Evolutionary conservation across 1,140 invertebrate genomes (phyloP).

Genomic region (Brachionus sp.): DNA sequence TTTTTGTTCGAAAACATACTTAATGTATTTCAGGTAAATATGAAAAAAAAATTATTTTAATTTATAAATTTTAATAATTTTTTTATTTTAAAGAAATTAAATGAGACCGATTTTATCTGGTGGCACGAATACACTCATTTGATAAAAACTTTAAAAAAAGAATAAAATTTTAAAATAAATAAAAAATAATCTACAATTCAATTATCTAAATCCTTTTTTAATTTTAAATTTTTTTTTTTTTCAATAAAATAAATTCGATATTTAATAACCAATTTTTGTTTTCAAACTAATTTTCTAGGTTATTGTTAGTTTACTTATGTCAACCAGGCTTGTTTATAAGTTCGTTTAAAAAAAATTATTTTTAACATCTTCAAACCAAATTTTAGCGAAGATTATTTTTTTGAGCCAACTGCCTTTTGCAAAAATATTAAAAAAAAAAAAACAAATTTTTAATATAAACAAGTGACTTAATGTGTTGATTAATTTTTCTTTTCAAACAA

Average conservation of each 20-base stretch:
- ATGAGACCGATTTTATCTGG: neutral
- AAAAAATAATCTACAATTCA: neutral
- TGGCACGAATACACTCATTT: slow-evolving; percentile 12
- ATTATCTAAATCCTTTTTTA: neutral
- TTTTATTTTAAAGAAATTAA: neutral
- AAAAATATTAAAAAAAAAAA: too few species aligned
- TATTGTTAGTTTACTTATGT: too few species aligned
- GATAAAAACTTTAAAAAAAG: neutral
- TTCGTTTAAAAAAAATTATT: too few species aligned
- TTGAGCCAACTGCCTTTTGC: too few species aligned
- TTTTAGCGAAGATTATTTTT: too few species aligned
- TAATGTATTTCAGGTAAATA: neutral
- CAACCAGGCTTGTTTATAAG: too few species aligned
- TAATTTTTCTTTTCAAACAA: too few species aligned
- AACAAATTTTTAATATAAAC: too few species aligned
- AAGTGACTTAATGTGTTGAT: too few species aligned
- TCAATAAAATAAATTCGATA: neutral
- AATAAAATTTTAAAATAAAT: too few species aligned
- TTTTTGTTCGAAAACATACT: neutral
- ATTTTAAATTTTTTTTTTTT: neutral
- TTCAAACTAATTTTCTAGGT: neutral
- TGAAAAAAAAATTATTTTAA: neutral
- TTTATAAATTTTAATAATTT: neutral
- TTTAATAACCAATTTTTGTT: neutral
- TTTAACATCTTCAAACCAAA: too few species aligned